phyloP scores from a whole-genome alignment of 2,888 invertebrate genomes.

The Meiosimyza decipiens region DNA sequence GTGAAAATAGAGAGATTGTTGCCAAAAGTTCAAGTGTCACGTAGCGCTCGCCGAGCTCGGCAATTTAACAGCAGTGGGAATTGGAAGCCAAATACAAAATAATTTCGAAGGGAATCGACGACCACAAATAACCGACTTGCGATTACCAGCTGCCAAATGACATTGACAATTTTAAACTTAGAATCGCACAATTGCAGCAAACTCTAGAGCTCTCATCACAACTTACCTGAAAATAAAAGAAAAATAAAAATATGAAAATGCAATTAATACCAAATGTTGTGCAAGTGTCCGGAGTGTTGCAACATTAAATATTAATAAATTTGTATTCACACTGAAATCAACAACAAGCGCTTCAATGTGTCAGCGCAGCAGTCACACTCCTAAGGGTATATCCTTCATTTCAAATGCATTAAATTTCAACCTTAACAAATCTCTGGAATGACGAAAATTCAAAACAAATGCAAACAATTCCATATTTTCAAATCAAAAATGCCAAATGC shows the following conservation, averaged over 20 bases:
- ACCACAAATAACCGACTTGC: too few relatives aligned
- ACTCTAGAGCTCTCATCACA: neutral
- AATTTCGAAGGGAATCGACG: too few relatives aligned
- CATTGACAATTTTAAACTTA: too few relatives aligned
- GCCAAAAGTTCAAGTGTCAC: too few relatives aligned
- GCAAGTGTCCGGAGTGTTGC: neutral
- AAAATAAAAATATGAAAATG: neutral
- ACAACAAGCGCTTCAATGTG: neutral
- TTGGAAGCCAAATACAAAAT: too few relatives aligned
- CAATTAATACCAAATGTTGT: conserved; percentile 20
- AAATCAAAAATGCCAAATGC: conserved; percentile 9
- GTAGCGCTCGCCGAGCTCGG: too few relatives aligned
- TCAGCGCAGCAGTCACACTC: neutral
- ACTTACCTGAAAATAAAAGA: conserved; percentile 3
- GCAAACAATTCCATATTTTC: neutral
- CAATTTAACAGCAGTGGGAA: too few relatives aligned
- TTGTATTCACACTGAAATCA: neutral
- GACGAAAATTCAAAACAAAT: too few relatives aligned
- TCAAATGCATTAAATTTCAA: conserved; percentile 3
- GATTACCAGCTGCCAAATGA: too few relatives aligned
- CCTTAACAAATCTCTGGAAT: neutral
- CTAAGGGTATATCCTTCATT: neutral
- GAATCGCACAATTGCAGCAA: too few relatives aligned
- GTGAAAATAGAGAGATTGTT: too few relatives aligned
- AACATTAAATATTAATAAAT: conserved; percentile 6